A percentile compares a stretch with the other conserved stretches of the same genome.
These are phyloP conservation scores for Drosophila nigricruria DNA, from an alignment of 2,888 invertebrate species.

Conservation along the genomic window DNA sequence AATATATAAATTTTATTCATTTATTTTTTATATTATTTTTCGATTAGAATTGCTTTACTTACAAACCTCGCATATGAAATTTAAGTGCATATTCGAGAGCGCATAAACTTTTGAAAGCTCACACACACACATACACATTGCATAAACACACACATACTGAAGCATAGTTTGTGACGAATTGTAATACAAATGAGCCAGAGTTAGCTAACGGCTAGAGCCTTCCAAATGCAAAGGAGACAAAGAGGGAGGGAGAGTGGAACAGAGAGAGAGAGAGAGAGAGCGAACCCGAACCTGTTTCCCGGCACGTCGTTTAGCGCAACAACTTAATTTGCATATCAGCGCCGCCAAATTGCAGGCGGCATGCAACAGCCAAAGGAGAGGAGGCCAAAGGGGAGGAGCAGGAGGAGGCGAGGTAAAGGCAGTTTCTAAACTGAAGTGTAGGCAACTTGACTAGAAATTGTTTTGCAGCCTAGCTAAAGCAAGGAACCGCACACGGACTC, in stretches of 20 bases:
- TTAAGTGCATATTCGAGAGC: slow-evolving; percentile 59
- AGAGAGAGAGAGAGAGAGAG: not conserved
- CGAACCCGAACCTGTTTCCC: slow-evolving; percentile 58
- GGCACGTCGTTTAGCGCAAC: slow-evolving; percentile 84
- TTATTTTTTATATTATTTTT: not conserved
- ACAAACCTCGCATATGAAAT: slow-evolving; percentile 55
- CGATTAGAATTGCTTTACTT: not conserved
- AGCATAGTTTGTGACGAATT: slow-evolving; percentile 70
- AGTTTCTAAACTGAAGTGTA: slow-evolving; percentile 52
- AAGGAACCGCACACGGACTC: not conserved
- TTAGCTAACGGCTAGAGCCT: slow-evolving; percentile 27
- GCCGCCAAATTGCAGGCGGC: slow-evolving; percentile 84
- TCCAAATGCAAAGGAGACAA: not conserved
- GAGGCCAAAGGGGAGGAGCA: not conserved
- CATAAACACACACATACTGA: slow-evolving; percentile 3
- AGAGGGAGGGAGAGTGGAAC: too few species aligned
- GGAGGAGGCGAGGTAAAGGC: not conserved
- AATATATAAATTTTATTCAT: not conserved
- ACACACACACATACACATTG: slow-evolving; percentile 16
- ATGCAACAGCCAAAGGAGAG: slow-evolving; percentile 69
- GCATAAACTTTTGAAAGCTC: slow-evolving; percentile 57
- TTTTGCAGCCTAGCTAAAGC: slow-evolving; percentile 54
- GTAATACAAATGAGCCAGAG: slow-evolving; percentile 74
- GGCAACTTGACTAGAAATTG: slow-evolving; percentile 66
- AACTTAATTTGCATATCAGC: slow-evolving; percentile 84